Percentiles rank a stretch among this genome's conserved stretches.
phyloP scores from a whole-genome alignment of 37 sponge, comb jelly and placozoan genomes.

The Ephydatia muelleri region DNA sequence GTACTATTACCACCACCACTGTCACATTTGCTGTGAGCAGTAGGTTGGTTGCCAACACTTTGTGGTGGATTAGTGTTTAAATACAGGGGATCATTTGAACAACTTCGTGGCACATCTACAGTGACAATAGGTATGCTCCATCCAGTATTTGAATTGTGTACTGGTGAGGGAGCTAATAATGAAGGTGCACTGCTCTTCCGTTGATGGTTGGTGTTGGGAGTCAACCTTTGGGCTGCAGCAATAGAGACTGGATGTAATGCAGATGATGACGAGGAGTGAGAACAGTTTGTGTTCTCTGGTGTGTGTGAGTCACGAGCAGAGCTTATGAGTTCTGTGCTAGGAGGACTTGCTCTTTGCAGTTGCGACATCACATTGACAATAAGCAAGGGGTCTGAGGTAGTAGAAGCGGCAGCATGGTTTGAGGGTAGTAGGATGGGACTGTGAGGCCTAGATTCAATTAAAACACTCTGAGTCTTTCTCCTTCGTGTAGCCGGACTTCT shows the following conservation, averaged over 20 bases:
- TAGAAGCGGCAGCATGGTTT: background rate
- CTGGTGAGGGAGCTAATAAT: background rate
- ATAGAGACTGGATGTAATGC: slow-evolving; percentile 54
- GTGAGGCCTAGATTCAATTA: background rate
- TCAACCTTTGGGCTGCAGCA: background rate
- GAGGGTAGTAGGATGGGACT: background rate
- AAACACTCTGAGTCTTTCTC: background rate
- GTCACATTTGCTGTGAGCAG: background rate
- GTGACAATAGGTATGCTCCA: background rate
- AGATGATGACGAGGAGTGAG: slow-evolving; percentile 48
- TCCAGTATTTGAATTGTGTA: background rate
- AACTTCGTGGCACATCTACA: background rate
- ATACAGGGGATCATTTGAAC: background rate
- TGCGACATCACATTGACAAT: background rate
- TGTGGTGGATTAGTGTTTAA: background rate
- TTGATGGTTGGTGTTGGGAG: background rate
- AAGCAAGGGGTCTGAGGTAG: background rate
- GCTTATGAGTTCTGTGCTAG: background rate
- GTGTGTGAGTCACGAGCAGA: background rate
- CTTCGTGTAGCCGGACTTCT: background rate
- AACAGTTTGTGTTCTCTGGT: slow-evolving; percentile 10
- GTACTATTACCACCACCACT: background rate
- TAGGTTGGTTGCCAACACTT: background rate
- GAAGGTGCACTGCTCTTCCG: background rate
- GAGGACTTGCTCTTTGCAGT: background rate